Conservation (phyloP, 2,888 invertebrate species). For the Neoitamus cyanurus region DNA sequence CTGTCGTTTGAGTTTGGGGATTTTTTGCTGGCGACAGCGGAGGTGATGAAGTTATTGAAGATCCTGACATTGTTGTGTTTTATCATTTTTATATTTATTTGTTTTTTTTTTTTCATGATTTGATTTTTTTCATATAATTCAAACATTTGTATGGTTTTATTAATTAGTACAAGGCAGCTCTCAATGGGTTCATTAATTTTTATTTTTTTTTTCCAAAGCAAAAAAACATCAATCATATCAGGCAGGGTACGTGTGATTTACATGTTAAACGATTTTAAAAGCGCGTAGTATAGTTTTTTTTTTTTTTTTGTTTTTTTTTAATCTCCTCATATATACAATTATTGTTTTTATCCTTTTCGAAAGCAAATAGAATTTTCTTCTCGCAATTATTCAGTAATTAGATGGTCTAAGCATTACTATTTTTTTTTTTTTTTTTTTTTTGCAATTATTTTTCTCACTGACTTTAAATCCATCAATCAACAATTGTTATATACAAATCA, state of each 20-base stretch:
- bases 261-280: too few species aligned
- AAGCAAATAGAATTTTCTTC: too few species aligned
- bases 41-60: conserved; percentile 50
- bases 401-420: too few species aligned
- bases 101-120: neutral
- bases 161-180: neutral
- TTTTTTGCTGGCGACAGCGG: conserved; percentile 53
- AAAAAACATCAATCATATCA: too few species aligned
- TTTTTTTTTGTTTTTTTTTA: too few species aligned
- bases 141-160: neutral
- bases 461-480: neutral
- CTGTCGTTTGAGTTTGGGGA: conserved; percentile 16
- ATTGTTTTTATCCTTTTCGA: too few species aligned
- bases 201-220: neutral
- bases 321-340: too few species aligned
- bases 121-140: neutral
- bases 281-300: neutral
- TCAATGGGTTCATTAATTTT: neutral
- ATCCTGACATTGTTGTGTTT: conserved; percentile 27
- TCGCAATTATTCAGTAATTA: too few species aligned
- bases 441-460: neutral
- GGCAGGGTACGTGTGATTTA: too few species aligned
- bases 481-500: conserved; percentile 12
- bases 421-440: neutral
- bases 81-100: conserved; percentile 12